A percentile compares a stretch with the other conserved stretches of the same genome.
Conservation (phyloP, 2,797 vertebrate genomes). For the Microctenopoma steveboyesi region DNA sequence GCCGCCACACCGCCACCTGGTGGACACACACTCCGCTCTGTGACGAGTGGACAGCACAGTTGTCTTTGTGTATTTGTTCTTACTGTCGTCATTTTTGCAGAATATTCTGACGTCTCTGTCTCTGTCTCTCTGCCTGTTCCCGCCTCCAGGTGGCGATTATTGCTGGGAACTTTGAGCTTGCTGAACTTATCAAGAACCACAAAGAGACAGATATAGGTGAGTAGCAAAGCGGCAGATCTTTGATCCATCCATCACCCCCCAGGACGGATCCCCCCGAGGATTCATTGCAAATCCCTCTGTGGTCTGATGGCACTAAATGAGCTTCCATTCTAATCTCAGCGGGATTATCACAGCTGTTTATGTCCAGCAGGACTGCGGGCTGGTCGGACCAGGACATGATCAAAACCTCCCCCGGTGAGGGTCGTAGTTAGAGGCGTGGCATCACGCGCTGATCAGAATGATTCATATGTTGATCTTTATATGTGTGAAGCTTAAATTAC, state of each 20-base stretch:
- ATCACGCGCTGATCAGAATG: background rate
- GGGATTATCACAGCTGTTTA: constrained; percentile 52
- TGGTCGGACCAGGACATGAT: constrained; percentile 38
- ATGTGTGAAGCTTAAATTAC: background rate
- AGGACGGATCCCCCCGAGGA: constrained; percentile 25
- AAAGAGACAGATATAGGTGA: constrained; percentile 93
- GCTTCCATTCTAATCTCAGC: constrained; percentile 48
- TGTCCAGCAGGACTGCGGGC: constrained; percentile 22
- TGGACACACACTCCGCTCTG: constrained; percentile 30
- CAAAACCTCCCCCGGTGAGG: constrained; percentile 6
- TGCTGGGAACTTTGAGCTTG: constrained; percentile 96
- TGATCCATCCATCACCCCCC: background rate
- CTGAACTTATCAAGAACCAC: constrained; percentile 95
- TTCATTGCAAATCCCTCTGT: constrained; percentile 66
- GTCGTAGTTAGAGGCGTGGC: too few relatives aligned
- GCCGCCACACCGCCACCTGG: constrained; percentile 39
- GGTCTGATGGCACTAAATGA: constrained; percentile 53
- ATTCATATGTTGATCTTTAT: background rate
- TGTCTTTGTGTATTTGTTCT: too few relatives aligned
- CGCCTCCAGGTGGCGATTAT: constrained; percentile 92
- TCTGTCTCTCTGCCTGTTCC: background rate
- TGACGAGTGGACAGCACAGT: background rate
- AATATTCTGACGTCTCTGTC: background rate
- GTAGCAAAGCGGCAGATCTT: constrained; percentile 46
- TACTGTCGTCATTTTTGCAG: too few relatives aligned